phyloP scores from a whole-genome alignment of 2,888 invertebrate genomes.

The Megalurothrips usitatus region DNA sequence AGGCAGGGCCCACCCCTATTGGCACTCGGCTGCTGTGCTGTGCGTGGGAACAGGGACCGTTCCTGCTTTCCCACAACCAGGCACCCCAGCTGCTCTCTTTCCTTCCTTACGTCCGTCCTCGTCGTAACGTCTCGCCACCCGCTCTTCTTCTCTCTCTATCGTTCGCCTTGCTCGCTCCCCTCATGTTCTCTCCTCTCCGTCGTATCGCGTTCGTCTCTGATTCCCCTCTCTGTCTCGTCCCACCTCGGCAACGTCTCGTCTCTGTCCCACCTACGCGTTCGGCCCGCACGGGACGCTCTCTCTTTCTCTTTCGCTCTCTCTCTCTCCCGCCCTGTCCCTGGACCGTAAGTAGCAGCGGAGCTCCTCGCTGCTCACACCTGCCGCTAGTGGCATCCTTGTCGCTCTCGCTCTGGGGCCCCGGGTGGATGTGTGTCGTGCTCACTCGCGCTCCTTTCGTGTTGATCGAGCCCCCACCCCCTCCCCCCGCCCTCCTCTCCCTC shows the following conservation, averaged over 20 bases:
- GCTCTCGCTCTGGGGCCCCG: neutral
- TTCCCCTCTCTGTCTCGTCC: neutral
- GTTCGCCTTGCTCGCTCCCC: neutral
- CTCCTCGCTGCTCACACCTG: constrained; percentile 8
- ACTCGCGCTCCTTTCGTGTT: neutral
- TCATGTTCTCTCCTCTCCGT: no score
- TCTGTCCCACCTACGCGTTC: no score
- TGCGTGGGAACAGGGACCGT: constrained; percentile 4
- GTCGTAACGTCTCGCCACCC: neutral
- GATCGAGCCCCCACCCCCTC: neutral
- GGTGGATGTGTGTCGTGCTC: neutral
- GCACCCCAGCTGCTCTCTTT: constrained; percentile 5
- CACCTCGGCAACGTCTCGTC: no score
- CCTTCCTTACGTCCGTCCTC: neutral
- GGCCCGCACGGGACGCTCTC: no score
- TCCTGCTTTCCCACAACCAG: constrained; percentile 15
- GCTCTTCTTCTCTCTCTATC: neutral
- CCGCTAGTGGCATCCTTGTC: neutral
- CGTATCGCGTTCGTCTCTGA: neutral
- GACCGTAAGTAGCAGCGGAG: constrained; percentile 19
- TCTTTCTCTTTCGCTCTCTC: no score
- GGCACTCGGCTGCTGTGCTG: neutral
- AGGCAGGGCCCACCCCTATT: neutral
- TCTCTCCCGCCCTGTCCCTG: neutral
- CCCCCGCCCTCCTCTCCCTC: neutral